Conservation (phyloP, 2,888 invertebrate species). For the Lycocerus yunnanus region DNA sequence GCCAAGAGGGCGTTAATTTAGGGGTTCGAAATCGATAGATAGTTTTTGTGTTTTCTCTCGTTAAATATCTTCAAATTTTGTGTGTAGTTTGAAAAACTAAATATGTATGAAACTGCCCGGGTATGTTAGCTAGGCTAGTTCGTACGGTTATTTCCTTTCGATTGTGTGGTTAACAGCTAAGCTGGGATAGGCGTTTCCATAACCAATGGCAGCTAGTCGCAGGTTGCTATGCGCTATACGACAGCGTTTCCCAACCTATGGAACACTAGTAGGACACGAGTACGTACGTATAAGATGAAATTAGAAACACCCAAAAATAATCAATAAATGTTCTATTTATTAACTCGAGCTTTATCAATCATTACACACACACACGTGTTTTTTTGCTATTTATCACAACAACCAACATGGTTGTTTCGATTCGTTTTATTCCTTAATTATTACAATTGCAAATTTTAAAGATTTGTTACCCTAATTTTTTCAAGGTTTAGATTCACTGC, state of each 20-base stretch:
- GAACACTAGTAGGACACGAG: background rate
- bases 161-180: slow-evolving; percentile 43
- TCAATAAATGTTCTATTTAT: background rate
- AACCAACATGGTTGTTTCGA: background rate
- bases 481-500: background rate
- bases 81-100: slow-evolving; percentile 24
- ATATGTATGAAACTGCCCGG: slow-evolving; percentile 35
- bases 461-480: background rate
- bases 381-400: background rate
- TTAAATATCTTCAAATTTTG: background rate
- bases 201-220: slow-evolving; percentile 38
- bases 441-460: background rate
- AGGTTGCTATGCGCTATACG: slow-evolving; percentile 42
- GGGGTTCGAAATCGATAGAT: background rate
- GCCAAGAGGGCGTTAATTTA: background rate
- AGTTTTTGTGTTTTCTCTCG: background rate
- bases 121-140: slow-evolving; percentile 34
- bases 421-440: background rate
- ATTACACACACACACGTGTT: background rate
- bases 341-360: background rate
- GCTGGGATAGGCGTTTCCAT: slow-evolving; percentile 39
- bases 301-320: background rate
- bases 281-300: background rate
- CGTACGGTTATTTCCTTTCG: slow-evolving; percentile 42
- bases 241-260: slow-evolving; percentile 3